Base-by-base conservation (phyloP, 2,888 invertebrate genomes). In the Mesodorylaimus sp. region DNA sequence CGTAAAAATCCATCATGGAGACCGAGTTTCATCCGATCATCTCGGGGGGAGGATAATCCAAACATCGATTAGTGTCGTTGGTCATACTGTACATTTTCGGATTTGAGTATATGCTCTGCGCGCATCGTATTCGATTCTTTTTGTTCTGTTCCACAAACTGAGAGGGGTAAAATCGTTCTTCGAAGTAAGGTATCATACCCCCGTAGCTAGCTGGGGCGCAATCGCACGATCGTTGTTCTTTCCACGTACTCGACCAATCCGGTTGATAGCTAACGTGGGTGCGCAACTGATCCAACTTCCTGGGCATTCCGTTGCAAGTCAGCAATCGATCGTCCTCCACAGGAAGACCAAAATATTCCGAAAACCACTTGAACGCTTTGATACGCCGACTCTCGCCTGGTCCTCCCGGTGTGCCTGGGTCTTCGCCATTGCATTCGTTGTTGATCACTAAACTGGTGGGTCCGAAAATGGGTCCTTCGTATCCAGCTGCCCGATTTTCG, bases 191-290 rank as follows among this genome's bases (percentile, higher is more conserved):
- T 5, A 62, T 54, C 32, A n/a, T 16, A 16, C 29, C 41, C 21
- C 41, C 41, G 43, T 63, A 63, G 2, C 59, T 53, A 19, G 63
- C 62, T 3, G 63, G 63, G 25, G 58, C 59, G 54, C 63, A 63
- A 25, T 61, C 56, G 48, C 63, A 63, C 5, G 61, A 55, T n/a
- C n/a, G n/a, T 27, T 57, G 52, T 3, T 57, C 53, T 39, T 57
- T 56, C 60, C 60, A 60, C 2, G 59, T 59, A 10, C 53, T 48
- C 2, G 54, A 45, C 63, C 63, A 63, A 44, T 63, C 61, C 1
- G 63, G 63, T 51, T 62, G 59, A 55, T 57, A 63, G 25, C 62
- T 63, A 48, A 60, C 57, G 46, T 58, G 57, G 45, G 64, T 59
- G 29, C 52, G 56, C 13, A 59, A 58, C 44, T 54, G 53, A 24